Percentiles rank a stretch among this genome's conserved stretches.
phyloP scores from a whole-genome alignment of 2,113 vertebrate genomes.

The Notarius quadriscutis region DNA sequence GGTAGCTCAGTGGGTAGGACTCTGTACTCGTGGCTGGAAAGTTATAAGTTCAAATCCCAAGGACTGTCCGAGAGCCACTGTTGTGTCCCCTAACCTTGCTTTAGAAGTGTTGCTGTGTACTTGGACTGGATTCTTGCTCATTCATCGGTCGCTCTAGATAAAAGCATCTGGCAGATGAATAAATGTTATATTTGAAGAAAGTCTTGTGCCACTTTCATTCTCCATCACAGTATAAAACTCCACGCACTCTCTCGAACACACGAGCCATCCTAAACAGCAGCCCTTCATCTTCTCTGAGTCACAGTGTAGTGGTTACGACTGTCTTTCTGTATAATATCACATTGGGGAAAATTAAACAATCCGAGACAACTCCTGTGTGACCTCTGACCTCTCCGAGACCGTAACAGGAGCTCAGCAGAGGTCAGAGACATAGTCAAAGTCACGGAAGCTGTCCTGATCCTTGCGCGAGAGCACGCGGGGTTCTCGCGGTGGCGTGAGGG shows the following conservation, averaged over 20 bases:
- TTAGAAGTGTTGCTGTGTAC: neutral
- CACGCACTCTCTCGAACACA: neutral
- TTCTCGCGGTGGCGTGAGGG: constrained; percentile 95
- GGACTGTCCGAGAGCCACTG: neutral
- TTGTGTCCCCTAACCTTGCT: neutral
- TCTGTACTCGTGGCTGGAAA: neutral
- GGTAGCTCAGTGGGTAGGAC: neutral
- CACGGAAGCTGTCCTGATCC: constrained; percentile 94
- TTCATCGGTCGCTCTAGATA: neutral
- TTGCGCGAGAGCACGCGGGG: constrained; percentile 88
- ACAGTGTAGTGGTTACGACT: constrained; percentile 44
- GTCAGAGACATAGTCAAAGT: constrained; percentile 98
- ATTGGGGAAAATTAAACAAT: constrained; percentile 2
- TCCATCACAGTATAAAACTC: constrained; percentile 32
- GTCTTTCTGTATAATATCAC: constrained; percentile 17
- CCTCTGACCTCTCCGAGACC: neutral
- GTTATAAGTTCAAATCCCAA: neutral
- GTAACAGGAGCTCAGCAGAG: constrained; percentile 80
- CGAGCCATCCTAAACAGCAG: neutral
- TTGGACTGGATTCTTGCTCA: neutral
- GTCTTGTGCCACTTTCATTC: neutral
- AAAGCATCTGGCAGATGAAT: neutral
- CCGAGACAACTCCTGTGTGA: neutral
- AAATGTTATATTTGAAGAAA: neutral
- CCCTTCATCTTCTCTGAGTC: constrained; percentile 19